A percentile compares a stretch with the other conserved stretches of the same genome.
Evolutionary conservation across 2,888 invertebrate genomes (phyloP).

Genomic region (Amiota communis): DNA sequence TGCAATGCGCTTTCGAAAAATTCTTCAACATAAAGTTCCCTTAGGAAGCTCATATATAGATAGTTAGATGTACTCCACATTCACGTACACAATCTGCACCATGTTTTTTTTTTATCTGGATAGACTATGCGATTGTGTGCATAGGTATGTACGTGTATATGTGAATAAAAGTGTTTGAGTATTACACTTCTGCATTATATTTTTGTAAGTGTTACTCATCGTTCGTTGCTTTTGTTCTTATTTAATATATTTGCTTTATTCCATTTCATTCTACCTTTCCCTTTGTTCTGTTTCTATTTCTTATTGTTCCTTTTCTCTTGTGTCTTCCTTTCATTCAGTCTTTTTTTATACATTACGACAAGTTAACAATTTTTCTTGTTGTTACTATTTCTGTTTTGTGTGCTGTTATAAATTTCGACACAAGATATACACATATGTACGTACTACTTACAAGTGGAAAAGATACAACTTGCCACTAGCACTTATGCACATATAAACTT

Average conservation of each 20-base stretch:
- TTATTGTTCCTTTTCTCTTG: constrained; percentile 54
- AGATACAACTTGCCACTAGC: background rate
- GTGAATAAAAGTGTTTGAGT: background rate
- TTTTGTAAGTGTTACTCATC: too few species aligned
- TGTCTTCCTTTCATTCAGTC: constrained; percentile 36
- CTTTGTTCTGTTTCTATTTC: constrained; percentile 32
- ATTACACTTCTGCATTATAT: too few species aligned
- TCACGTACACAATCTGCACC: background rate
- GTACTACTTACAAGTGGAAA: background rate
- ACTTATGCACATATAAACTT: background rate
- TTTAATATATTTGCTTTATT: background rate
- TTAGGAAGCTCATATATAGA: background rate
- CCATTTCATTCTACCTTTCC: background rate
- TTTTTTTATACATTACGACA: constrained; percentile 31
- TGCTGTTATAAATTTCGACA: constrained; percentile 60
- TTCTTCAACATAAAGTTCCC: constrained; percentile 22
- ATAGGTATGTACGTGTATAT: background rate
- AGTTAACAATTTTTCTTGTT: constrained; percentile 16
- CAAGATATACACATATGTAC: constrained; percentile 45
- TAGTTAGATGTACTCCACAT: background rate
- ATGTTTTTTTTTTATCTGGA: too few species aligned
- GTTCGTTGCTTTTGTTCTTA: constrained; percentile 40
- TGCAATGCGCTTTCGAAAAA: constrained; percentile 14
- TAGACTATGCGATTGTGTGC: background rate
- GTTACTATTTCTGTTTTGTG: background rate